phyloP scores from a whole-genome alignment of 1,140 invertebrate species.

The Reticulitermes speratus region DNA sequence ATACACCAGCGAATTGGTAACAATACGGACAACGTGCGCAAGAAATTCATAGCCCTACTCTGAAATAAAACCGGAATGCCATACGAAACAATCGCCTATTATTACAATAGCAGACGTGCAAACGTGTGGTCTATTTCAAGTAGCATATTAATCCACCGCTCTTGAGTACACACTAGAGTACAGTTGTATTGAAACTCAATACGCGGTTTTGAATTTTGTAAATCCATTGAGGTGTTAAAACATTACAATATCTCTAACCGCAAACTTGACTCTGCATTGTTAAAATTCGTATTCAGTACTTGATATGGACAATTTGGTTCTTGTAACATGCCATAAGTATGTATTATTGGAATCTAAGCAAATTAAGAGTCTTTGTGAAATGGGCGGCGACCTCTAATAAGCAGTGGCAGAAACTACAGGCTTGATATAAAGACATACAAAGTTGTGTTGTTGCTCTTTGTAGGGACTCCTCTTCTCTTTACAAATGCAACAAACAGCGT shows the following conservation, averaged over 20 bases:
- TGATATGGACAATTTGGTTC: too few relatives aligned
- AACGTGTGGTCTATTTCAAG: not conserved
- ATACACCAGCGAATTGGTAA: too few relatives aligned
- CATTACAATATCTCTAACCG: not conserved
- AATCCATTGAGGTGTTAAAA: not conserved
- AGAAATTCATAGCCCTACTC: too few relatives aligned
- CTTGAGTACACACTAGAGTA: not conserved
- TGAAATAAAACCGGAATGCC: too few relatives aligned
- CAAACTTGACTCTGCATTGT: not conserved
- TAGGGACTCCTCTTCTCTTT: not conserved
- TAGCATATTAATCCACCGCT: not conserved
- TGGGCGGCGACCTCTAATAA: not conserved
- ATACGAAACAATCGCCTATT: too few relatives aligned
- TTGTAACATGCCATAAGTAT: too few relatives aligned
- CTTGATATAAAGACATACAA: too few relatives aligned
- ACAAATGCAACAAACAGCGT: not conserved
- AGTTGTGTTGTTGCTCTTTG: not conserved
- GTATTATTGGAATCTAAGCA: constrained; percentile 3
- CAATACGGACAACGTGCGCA: too few relatives aligned
- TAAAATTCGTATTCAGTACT: not conserved
- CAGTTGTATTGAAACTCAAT: not conserved
- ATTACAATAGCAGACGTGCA: too few relatives aligned
- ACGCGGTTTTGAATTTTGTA: not conserved
- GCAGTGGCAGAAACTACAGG: too few relatives aligned
- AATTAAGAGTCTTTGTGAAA: not conserved